Evolutionary conservation across 2,888 invertebrate genomes (phyloP).

Genomic region (Icerya purchasi): DNA sequence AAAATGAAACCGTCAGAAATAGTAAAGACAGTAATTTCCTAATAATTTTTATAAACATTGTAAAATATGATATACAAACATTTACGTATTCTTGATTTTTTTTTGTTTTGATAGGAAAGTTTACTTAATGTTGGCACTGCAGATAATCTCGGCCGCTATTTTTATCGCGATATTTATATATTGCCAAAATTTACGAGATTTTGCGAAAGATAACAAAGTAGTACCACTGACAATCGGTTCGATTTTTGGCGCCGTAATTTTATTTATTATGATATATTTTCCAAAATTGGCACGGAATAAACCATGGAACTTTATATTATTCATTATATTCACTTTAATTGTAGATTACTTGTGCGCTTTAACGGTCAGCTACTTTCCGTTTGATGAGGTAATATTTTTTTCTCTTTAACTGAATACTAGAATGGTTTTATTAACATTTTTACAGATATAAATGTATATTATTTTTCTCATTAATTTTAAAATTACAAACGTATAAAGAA

Average conservation of each 20-base stretch:
- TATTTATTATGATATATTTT: not conserved
- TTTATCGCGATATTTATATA: not conserved
- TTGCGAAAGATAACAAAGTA: not conserved
- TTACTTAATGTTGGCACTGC: not conserved
- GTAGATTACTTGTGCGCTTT: not conserved
- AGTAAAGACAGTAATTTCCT: no score
- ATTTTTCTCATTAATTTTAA: no score
- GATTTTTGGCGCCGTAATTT: not conserved
- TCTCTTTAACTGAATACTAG: no score
- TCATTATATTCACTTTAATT: not conserved
- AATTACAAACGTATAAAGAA: no score
- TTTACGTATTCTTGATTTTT: no score
- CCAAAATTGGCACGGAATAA: not conserved
- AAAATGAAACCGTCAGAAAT: no score
- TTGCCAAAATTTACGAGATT: not conserved
- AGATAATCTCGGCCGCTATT: not conserved
- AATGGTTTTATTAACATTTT: no score
- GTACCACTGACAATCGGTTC: not conserved
- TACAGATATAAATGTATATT: no score
- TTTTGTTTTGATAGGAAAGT: not conserved
- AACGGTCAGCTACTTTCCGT: not conserved
- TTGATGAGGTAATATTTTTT: not conserved
- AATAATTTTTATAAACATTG: no score
- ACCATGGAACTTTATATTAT: not conserved
- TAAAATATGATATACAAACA: no score